phyloP scores from a whole-genome alignment of 1,140 invertebrate species.

The Notospermus geniculatus region DNA sequence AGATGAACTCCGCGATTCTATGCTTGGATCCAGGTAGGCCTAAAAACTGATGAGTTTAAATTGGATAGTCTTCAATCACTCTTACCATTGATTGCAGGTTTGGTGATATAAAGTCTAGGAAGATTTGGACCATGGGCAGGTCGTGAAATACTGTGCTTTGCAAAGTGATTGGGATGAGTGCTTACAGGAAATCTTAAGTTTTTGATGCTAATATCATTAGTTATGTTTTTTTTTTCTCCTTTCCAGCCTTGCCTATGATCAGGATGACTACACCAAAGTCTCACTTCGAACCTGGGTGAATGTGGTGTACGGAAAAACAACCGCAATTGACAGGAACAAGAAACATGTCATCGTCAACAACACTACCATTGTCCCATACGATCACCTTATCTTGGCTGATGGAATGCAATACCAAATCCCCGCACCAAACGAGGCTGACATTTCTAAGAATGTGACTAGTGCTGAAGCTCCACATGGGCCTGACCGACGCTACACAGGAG shows the following conservation, averaged over 20 bases:
- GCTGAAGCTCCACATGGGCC: slow-evolving; percentile 31
- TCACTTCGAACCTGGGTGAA: slow-evolving; percentile 52
- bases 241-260: slow-evolving; percentile 43
- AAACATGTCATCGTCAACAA: slow-evolving; percentile 50
- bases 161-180: too few species aligned
- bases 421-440: slow-evolving; percentile 38
- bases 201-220: neutral
- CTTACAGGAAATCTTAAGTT: too few species aligned
- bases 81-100: too few species aligned
- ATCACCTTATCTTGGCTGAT: slow-evolving; percentile 51
- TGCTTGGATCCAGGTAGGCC: slow-evolving; percentile 36
- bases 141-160: too few species aligned
- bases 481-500: slow-evolving; percentile 32
- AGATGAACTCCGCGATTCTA: slow-evolving; percentile 41
- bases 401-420: slow-evolving; percentile 53
- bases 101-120: too few species aligned
- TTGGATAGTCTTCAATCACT: too few species aligned
- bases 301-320: slow-evolving; percentile 54
- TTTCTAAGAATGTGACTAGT: slow-evolving; percentile 29
- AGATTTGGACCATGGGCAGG: too few species aligned
- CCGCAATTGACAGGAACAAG: slow-evolving; percentile 49
- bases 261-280: slow-evolving; percentile 43
- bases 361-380: slow-evolving; percentile 46
- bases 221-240: slow-evolving; percentile 7
- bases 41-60: too few species aligned